phyloP scores from a whole-genome alignment of 2,797 vertebrate species.

The Sylvilagus floridanus region DNA sequence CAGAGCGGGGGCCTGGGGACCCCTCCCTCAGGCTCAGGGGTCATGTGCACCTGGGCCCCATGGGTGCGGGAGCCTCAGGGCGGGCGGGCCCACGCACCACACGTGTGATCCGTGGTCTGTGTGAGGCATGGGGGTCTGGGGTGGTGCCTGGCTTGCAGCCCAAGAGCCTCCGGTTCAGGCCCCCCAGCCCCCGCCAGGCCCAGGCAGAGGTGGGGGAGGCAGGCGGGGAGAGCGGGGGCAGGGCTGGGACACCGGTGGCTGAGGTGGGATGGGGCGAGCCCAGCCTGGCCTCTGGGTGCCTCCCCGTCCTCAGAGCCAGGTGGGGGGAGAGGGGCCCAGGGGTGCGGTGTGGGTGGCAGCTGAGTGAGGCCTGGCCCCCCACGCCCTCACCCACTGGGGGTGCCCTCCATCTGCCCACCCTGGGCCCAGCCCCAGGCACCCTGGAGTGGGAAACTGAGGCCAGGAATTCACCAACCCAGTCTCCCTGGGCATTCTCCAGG shows the following conservation, averaged over 20 bases:
- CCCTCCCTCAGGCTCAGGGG: not conserved
- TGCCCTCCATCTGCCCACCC: not conserved
- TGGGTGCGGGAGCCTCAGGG: not conserved
- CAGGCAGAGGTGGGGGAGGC: not conserved
- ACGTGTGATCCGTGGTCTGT: no score
- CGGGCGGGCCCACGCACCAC: no score
- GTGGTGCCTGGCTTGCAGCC: not conserved
- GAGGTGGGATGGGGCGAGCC: not conserved
- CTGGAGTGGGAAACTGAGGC: not conserved
- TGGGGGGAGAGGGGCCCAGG: constrained; percentile 1
- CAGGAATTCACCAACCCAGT: not conserved
- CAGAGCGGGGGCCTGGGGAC: not conserved
- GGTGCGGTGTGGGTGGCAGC: constrained; percentile 58
- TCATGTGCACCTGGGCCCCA: not conserved
- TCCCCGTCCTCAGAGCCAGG: not conserved
- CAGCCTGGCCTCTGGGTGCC: not conserved
- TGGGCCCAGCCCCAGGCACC: not conserved
- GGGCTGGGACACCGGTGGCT: not conserved
- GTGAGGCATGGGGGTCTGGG: not conserved
- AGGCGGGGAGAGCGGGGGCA: not conserved
- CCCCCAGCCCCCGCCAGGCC: not conserved
- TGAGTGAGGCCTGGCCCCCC: not conserved
- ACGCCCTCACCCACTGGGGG: no score
- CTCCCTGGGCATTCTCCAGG: not conserved
- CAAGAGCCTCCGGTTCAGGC: no score